Base-by-base conservation (phyloP, 1,140 invertebrate species). In the Cepaea nemoralis region DNA sequence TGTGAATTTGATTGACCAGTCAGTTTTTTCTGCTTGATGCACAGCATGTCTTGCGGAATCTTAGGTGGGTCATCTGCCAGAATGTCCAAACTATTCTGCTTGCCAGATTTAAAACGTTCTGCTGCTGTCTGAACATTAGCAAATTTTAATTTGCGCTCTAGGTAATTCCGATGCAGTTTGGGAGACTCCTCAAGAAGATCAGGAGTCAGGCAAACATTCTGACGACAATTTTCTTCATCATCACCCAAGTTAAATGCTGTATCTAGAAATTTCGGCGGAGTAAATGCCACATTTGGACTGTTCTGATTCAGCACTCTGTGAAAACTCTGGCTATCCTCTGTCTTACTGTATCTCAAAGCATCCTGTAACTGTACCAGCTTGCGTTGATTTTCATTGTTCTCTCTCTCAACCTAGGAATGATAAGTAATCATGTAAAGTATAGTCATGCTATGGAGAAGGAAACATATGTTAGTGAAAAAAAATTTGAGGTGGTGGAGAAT, bases 1-100 rank as follows among this genome's bases (percentile, higher is more conserved):
- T 85, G 59, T 16, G 77, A 79, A 22, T 67, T 69, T 16, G 77
- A 79, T 16, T 67, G 24, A 42, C 77, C 77, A 40, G 77, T 79
- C 14, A 79, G 69, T 1, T 81, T 69, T 69, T 87, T 87, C 77
- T 86, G 84, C 77, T 84, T 84, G 50, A 87, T 85, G 35, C 83
- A 84, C 40, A 85, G 83, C 33, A 84, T 83, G 39, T 63, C 55
- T 33, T 80, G 71, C 19, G 85, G 71, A 33, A 40, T 55, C 14
- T 55, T 74, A 22, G 84, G 67, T 27, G 80, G 70, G 73, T 75
- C 81, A 0, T 70, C 24, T 33, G 83, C 80, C 40, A 76, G 35
- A 27, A 55, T 50, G 48, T 87, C 86, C 37, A 45, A 69, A 55
- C 81, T 85, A 22, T 31, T 67, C 74, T 71, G 71, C 73, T 85